A percentile compares a stretch with the other conserved stretches of the same genome.
Evolutionary conservation across 2,113 vertebrate genomes (phyloP).

Genomic region (Suncus etruscus): DNA sequence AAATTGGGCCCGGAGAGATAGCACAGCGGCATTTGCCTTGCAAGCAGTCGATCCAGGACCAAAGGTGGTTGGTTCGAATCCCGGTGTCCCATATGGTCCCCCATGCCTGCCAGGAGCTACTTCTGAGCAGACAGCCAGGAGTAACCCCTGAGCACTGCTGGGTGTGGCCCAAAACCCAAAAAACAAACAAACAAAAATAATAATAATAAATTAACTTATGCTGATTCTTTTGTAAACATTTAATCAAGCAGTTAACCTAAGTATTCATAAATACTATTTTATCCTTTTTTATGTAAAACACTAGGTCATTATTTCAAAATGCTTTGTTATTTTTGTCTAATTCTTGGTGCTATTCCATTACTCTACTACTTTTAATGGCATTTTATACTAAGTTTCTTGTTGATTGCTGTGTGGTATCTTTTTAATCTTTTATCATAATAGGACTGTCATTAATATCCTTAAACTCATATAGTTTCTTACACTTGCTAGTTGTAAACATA

Average conservation of each 20-base stretch:
- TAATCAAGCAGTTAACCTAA: background rate
- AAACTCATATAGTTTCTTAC: background rate
- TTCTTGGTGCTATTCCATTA: too few species aligned
- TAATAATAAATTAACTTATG: background rate
- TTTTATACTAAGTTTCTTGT: background rate
- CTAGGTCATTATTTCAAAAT: background rate
- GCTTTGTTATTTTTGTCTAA: background rate
- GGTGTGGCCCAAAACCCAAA: too few species aligned
- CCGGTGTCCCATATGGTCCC: too few species aligned
- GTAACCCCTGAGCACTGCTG: too few species aligned
- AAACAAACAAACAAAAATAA: too few species aligned
- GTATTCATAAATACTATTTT: background rate
- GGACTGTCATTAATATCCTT: background rate
- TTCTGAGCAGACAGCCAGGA: too few species aligned
- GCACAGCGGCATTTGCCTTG: too few species aligned
- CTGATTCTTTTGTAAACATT: background rate
- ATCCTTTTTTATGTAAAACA: background rate
- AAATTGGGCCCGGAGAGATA: too few species aligned
- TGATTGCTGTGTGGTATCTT: background rate
- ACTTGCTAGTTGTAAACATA: background rate
- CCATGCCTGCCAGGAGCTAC: too few species aligned
- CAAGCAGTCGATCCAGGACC: too few species aligned
- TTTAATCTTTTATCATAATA: constrained; percentile 5
- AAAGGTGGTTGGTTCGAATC: too few species aligned
- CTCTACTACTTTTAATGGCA: background rate